Conservation (phyloP, 2,888 invertebrate genomes). For the Barypeithes pellucidus region DNA sequence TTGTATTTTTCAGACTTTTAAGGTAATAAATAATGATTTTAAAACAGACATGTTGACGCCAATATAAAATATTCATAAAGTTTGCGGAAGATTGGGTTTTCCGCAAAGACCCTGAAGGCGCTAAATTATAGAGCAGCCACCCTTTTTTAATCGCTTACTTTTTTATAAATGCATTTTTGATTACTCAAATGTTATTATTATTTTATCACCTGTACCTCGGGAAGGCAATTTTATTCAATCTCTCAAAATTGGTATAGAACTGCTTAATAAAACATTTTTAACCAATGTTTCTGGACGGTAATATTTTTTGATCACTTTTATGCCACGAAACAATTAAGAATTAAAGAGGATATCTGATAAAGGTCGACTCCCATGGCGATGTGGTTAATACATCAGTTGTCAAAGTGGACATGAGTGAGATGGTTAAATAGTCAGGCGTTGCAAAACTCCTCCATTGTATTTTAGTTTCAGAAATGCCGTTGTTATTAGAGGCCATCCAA, state of each 20-base stretch:
- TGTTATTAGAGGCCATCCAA: no score
- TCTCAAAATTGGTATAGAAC: not conserved
- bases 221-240: not conserved
- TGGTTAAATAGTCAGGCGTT: no score
- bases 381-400: not conserved
- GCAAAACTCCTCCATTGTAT: no score
- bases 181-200: slow-evolving; percentile 5
- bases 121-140: slow-evolving; percentile 17
- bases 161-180: slow-evolving; percentile 17
- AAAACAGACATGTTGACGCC: slow-evolving; percentile 20
- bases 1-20: not conserved
- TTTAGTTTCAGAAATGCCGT: no score
- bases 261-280: slow-evolving; percentile 7
- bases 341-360: not conserved
- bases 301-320: not conserved
- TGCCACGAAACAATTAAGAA: not conserved
- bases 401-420: no score
- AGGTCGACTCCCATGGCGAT: not conserved
- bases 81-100: slow-evolving; percentile 18
- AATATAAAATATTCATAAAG: slow-evolving; percentile 20
- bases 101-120: slow-evolving; percentile 1
- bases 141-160: slow-evolving; percentile 17
- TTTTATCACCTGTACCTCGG: not conserved
- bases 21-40: slow-evolving; percentile 10
- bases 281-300: not conserved